Evolutionary conservation across 2,888 invertebrate genomes (phyloP), one percentile per base, ranked within the genome.

Genomic region (Eupithecia vulgata): DNA sequence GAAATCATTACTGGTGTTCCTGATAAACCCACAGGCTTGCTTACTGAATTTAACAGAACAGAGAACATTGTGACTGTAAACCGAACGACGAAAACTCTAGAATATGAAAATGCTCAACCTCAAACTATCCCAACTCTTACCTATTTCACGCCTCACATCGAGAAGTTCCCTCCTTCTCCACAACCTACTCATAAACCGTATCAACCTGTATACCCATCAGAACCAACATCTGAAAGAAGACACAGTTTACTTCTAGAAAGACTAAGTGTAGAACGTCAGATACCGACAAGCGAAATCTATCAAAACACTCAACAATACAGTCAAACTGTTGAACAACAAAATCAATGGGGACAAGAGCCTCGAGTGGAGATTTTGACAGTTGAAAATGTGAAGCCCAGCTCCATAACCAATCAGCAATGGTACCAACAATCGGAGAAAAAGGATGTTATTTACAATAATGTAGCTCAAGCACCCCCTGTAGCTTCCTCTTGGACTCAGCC

Each of bases 31-130:
- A 74, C 83, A 35, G 88, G 89, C 21, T 85, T 90, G 52, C 79
- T 91, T 4, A 94, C 94, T 48, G 92, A 93, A 80, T 91, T 90
- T 70, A 94, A 93, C 61, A 87, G 91, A 83, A 84, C 90, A 45
- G 94, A 94, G 87, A 94, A 94, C 72, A 90, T 93, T 69, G 91
- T 93, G 0, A 92, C 93, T 15, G 91, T 93, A 0, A 94, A 94
- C 73, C 89, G 93, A 6, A 93, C 94, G 0, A 91, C 91, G 3
- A 94, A 94, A 83, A 90, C 91, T 25, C 82, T 94, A 71, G 94
- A 94, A 74, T 94, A 92, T 73, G 93, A 94, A 79, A 89, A 90
- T 80, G 77, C 90, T 48, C 85, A 88, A 5, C 89, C 89, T 72
- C 89, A 88, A 69, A 88, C 88, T 67, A 81, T 91, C 52, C 94